Conservation (phyloP, 53 echinoderm and acorn worm genomes). For the Astropecten irregularis region DNA sequence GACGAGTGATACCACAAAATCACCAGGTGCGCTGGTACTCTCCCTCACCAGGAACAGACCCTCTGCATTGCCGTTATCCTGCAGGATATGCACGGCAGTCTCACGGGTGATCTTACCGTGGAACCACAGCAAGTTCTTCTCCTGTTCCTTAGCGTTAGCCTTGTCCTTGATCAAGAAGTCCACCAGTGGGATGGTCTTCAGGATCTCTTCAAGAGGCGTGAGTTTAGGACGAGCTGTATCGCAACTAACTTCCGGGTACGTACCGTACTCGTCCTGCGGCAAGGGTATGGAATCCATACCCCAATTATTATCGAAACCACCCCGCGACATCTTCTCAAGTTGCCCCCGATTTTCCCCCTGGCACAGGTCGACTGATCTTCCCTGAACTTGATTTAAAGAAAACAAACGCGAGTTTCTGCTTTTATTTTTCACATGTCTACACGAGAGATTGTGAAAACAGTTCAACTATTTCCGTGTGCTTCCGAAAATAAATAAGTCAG, state of each 20-base stretch:
- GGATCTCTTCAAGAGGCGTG: slow-evolving; percentile 62
- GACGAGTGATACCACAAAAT: slow-evolving; percentile 90
- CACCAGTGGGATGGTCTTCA: slow-evolving; percentile 67
- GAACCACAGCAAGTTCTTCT: slow-evolving; percentile 84
- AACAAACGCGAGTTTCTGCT: no score
- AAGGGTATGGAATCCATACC: slow-evolving; percentile 45
- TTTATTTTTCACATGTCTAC: no score
- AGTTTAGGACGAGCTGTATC: slow-evolving; percentile 39
- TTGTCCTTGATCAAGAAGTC: slow-evolving; percentile 75
- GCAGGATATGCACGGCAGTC: slow-evolving; percentile 83
- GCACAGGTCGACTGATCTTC: no score
- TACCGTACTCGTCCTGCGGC: slow-evolving; percentile 63
- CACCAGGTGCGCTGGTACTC: slow-evolving; percentile 83
- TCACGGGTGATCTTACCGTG: slow-evolving; percentile 95
- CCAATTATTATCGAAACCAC: slow-evolving; percentile 34
- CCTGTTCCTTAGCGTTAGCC: slow-evolving; percentile 76
- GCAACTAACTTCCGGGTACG: slow-evolving; percentile 75
- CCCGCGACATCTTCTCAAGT: no score
- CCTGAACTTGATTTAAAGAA: no score
- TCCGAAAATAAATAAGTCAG: no score
- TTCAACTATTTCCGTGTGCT: no score
- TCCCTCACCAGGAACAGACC: slow-evolving; percentile 89
- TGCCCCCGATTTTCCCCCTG: no score
- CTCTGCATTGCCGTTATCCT: slow-evolving; percentile 73
- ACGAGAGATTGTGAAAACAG: no score